These are phyloP conservation scores for Leptarthrus brevirostris DNA, from an alignment of 2,888 invertebrate species.

Conservation along the genomic window DNA sequence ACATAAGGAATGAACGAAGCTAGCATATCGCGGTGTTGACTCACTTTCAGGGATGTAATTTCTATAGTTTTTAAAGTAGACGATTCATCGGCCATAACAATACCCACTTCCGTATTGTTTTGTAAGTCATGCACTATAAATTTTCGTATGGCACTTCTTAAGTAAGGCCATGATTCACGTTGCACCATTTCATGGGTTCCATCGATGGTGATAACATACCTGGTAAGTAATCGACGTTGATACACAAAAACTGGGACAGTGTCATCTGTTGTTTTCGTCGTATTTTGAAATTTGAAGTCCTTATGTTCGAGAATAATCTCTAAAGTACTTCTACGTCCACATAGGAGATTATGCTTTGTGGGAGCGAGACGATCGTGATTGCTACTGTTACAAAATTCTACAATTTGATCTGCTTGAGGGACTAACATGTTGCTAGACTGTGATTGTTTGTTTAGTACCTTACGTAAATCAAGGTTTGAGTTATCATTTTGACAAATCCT, in stretches of 20 bases:
- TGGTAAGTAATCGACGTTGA: slow-evolving; percentile 69
- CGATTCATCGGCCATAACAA: slow-evolving; percentile 68
- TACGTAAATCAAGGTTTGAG: slow-evolving; percentile 49
- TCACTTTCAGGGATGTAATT: slow-evolving; percentile 63
- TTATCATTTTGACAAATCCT: slow-evolving; percentile 50
- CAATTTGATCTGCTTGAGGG: slow-evolving; percentile 68
- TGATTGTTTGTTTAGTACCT: slow-evolving; percentile 64
- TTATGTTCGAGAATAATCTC: slow-evolving; percentile 71
- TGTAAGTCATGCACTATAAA: slow-evolving; percentile 71
- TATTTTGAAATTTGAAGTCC: slow-evolving; percentile 66
- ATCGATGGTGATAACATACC: slow-evolving; percentile 72
- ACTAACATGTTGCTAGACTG: slow-evolving; percentile 70
- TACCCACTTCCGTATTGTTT: slow-evolving; percentile 69
- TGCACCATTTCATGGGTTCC: slow-evolving; percentile 71
- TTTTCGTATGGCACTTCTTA: slow-evolving; percentile 71
- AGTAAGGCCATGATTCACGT: slow-evolving; percentile 72
- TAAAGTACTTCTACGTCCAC: slow-evolving; percentile 71
- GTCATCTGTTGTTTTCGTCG: slow-evolving; percentile 60
- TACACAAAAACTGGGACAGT: slow-evolving; percentile 69
- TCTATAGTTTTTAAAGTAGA: slow-evolving; percentile 63
- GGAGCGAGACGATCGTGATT: slow-evolving; percentile 74
- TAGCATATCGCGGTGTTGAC: slow-evolving; percentile 65
- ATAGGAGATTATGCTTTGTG: slow-evolving; percentile 75
- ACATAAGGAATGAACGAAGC: slow-evolving; percentile 69
- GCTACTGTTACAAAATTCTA: slow-evolving; percentile 73